phyloP scores from a whole-genome alignment of 2,113 vertebrate species.

The Ranitomeya imitator region DNA sequence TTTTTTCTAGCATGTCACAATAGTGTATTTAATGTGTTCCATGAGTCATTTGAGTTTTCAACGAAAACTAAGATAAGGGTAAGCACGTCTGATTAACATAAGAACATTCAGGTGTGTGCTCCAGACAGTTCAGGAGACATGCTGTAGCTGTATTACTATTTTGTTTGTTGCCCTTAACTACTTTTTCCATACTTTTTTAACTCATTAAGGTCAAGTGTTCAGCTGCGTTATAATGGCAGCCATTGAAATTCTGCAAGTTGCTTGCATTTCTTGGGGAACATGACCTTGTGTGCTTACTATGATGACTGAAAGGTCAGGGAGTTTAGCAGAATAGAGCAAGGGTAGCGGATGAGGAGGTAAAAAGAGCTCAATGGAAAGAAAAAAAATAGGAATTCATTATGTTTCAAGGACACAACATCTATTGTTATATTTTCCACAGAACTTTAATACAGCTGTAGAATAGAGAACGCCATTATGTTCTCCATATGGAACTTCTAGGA shows the following conservation, averaged over 20 bases:
- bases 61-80: too few species aligned
- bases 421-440: not conserved
- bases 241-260: not conserved
- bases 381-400: not conserved
- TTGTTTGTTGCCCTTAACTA: not conserved
- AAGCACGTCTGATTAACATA: not conserved
- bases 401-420: conserved; percentile 5
- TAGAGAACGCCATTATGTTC: not conserved
- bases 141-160: not conserved
- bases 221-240: not conserved
- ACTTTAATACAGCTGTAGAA: not conserved
- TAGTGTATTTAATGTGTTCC: too few species aligned
- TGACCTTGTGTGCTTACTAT: not conserved
- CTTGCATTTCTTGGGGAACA: not conserved
- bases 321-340: not conserved
- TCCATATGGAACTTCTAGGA: not conserved
- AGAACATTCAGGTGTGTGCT: not conserved
- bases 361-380: not conserved
- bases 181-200: not conserved
- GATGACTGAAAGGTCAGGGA: not conserved
- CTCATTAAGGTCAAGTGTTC: not conserved
- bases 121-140: not conserved
- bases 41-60: too few species aligned
- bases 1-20: too few species aligned
- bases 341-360: not conserved